Conservation (phyloP, 2,113 vertebrate species). For the Vimba vimba region DNA sequence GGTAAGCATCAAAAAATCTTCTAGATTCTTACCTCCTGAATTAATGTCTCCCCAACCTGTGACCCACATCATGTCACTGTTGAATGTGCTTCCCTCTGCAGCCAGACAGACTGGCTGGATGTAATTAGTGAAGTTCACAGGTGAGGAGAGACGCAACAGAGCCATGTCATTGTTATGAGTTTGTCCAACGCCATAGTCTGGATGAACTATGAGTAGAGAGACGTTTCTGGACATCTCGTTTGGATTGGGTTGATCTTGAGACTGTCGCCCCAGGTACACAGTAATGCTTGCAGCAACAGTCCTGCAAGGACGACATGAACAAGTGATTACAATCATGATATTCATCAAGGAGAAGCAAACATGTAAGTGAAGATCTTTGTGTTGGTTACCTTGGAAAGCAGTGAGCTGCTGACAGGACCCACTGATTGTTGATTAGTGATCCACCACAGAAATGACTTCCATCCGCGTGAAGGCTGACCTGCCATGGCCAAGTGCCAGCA, state of each 20-base stretch:
- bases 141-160: conserved; percentile 60
- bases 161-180: conserved; percentile 72
- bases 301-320: background rate
- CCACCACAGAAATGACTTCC: conserved; percentile 73
- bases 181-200: conserved; percentile 38
- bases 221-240: background rate
- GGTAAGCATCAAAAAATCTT: background rate
- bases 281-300: background rate
- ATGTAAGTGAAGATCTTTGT: conserved; percentile 51
- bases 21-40: background rate
- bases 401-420: conserved; percentile 78
- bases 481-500: conserved; percentile 78
- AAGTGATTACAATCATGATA: background rate
- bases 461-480: conserved; percentile 62
- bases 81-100: background rate
- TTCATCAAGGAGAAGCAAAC: background rate
- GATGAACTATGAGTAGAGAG: conserved; percentile 53
- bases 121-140: conserved; percentile 58
- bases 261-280: conserved; percentile 33
- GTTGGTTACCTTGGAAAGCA: conserved; percentile 65
- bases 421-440: conserved; percentile 74
- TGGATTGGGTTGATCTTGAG: conserved; percentile 11
- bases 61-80: conserved; percentile 10
- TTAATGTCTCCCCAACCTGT: background rate
- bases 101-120: conserved; percentile 66